phyloP scores from a whole-genome alignment of 2,888 invertebrate genomes.

The Hyposoter didymator region DNA sequence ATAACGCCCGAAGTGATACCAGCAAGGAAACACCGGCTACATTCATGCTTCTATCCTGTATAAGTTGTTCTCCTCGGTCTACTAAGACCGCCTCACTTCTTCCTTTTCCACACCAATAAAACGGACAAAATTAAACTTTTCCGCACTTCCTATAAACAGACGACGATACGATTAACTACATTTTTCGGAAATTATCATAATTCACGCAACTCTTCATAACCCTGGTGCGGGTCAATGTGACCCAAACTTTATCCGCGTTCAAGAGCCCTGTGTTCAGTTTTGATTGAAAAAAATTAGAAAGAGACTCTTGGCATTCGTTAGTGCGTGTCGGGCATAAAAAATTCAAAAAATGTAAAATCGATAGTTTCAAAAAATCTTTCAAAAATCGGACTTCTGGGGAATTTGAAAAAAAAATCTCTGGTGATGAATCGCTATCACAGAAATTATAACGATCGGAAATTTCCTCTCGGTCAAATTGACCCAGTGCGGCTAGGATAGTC shows the following conservation, averaged over 20 bases:
- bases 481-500: neutral
- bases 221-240: no score
- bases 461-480: neutral
- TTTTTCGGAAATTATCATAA: neutral
- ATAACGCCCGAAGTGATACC: conserved; percentile 82
- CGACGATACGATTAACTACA: neutral
- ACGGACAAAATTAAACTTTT: neutral
- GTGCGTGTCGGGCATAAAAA: neutral
- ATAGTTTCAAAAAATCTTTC: neutral
- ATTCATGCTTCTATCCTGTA: neutral
- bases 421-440: no score
- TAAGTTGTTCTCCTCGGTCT: neutral
- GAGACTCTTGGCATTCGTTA: neutral
- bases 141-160: neutral
- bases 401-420: no score
- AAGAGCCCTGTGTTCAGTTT: neutral
- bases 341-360: neutral
- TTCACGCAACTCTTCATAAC: neutral
- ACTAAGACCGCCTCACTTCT: conserved; percentile 17
- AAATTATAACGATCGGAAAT: neutral
- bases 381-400: neutral
- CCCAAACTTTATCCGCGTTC: no score
- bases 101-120: neutral
- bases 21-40: conserved; percentile 74
- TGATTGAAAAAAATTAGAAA: neutral